Base-by-base conservation (phyloP, 2,113 vertebrate species). In the Cairina moschata region DNA sequence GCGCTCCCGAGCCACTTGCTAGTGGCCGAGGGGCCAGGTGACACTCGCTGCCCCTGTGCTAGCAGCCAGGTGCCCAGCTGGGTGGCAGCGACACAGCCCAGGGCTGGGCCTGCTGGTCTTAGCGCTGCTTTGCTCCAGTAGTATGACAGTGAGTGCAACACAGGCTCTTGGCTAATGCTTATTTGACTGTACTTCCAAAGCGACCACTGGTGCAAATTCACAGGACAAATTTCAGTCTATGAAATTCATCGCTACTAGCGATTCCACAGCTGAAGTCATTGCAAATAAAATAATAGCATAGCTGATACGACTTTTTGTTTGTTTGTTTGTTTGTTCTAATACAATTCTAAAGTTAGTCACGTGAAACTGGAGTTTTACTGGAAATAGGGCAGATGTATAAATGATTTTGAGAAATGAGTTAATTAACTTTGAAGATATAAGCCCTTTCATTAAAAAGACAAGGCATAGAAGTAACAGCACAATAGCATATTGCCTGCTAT, bases 361-460 rank as follows among this genome's bases (percentile, higher is more conserved):
- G 20, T 28, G 58, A 88, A 90, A 68, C 65, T 69, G 32, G 88
- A 92, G 83, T 92, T 92, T 88, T 78, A 86, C 46, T 84, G 54
- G 77, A 82, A 95, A 89, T 26, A 63, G n/a, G 94, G 66, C 83
- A 95, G 88, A 86, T 95, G 86, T 93, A 77, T 93, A 94, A 92
- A 93, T 71, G 86, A 93, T 93, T 93, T 91, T 95, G 91, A 91
- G 86, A 93, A 95, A 93, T 52, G 48, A 92, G 69, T 86, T 95
- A 93, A 95, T 95, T 97, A 96, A 89, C 81, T 91, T 84, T 55
- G 46, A 84, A 95, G 48, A 81, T 94, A 88, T 89, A 89, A 94
- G 86, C 71, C 29, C 83, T 78, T 84, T 92, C 86, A 91, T 95
- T 94, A 88, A 83, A 94, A 93, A 94, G 88, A 93, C 36, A 68